Conservation (phyloP, 2,888 invertebrate species). For the Hesperia comma region DNA sequence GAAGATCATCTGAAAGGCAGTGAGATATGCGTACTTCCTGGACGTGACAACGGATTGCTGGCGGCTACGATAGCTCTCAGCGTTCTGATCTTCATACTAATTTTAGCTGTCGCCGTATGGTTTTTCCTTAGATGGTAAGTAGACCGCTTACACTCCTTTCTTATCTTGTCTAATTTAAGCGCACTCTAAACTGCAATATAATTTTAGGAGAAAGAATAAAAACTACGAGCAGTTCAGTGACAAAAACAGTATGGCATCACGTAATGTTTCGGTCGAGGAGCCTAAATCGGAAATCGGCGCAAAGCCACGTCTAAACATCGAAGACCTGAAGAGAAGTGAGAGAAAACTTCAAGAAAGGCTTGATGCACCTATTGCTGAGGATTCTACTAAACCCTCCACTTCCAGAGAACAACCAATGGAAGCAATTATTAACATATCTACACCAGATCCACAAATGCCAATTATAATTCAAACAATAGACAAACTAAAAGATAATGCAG, state of each 20-base stretch:
- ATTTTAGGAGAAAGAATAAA: slow-evolving; percentile 58
- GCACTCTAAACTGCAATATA: slow-evolving; percentile 39
- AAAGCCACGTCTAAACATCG: slow-evolving; percentile 66
- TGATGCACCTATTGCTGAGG: slow-evolving; percentile 54
- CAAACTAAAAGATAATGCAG: slow-evolving; percentile 68
- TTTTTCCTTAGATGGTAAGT: slow-evolving; percentile 71
- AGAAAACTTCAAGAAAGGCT: slow-evolving; percentile 70
- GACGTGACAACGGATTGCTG: slow-evolving; percentile 68
- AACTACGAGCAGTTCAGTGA: slow-evolving; percentile 67
- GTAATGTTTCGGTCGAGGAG: slow-evolving; percentile 51
- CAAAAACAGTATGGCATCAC: slow-evolving; percentile 60
- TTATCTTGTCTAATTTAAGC: slow-evolving; percentile 11
- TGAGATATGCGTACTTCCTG: slow-evolving; percentile 56
- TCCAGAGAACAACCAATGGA: slow-evolving; percentile 49
- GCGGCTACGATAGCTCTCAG: slow-evolving; percentile 71
- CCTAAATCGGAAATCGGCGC: slow-evolving; percentile 52
- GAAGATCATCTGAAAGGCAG: slow-evolving; percentile 70
- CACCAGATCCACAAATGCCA: slow-evolving; percentile 53
- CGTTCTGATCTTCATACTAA: slow-evolving; percentile 66
- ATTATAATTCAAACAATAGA: slow-evolving; percentile 75
- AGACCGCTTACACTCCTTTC: slow-evolving; percentile 48
- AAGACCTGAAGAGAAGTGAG: slow-evolving; percentile 70
- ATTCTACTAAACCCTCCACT: slow-evolving; percentile 46
- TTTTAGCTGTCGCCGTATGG: slow-evolving; percentile 62
- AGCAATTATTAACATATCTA: slow-evolving; percentile 54